Base-by-base conservation (phyloP, 1,140 invertebrate genomes). In the Diploscapter pachys region DNA sequence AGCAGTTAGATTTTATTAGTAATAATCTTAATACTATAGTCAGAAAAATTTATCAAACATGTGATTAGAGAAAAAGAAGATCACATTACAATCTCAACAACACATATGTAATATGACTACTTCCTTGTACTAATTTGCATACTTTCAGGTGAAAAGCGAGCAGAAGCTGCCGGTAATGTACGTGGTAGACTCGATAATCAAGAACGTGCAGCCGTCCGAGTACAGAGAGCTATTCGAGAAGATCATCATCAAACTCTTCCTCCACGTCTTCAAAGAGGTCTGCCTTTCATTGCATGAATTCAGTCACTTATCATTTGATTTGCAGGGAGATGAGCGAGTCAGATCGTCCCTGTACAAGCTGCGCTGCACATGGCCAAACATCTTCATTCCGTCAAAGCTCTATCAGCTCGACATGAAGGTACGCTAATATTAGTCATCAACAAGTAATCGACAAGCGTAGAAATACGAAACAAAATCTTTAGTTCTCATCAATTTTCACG, bases 141-240 rank as follows among this genome's bases (percentile, higher is more conserved):
- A 31, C 85, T 85, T 86, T 81, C 90, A 96, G 94, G 93, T 93
- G 76, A 49, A 80, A 3, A 88, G 89, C 76, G 91, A 92, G 80
- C 90, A 92, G 86, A 98, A 98, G 89, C 90, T 98, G 85, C 93
- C 95, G 56, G 91, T 93, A 80, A 89, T 98, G 81, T 98, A 98
- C 90, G 91, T 98, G 88, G 94, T 98, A 86, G 96, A 99, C 89
- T 98, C 95, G 72, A 98, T 99, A 83, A 91, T 97, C 87, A 99
- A 99, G 90, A 98, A 98, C 89, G 91, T 98, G 55, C 54, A 64
- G 31, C 75, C 49, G 2, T 76, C 62, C 13, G 76, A 70, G 63
- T 98, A 98, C 88, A 90, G 91, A 52, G 87, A 89, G 83, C 90
- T 96, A 78, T 98, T 99, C 64, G 68, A 77, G 9, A 79, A 75